Base-by-base conservation (phyloP, 2,888 invertebrate genomes). In the Agrochola circellaris region DNA sequence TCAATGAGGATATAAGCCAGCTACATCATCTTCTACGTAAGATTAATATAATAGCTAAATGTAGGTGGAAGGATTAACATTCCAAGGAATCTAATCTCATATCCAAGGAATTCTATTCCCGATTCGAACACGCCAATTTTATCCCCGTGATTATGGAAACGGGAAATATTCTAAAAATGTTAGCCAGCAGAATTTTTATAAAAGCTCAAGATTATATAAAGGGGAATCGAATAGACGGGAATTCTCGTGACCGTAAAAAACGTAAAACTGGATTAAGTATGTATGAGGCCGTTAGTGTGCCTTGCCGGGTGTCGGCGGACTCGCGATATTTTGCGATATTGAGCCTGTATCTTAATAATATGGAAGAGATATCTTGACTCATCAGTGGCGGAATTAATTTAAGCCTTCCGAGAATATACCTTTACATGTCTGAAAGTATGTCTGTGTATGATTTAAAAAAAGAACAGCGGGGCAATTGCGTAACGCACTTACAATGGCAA, bases 201-300 rank as follows among this genome's bases (percentile, higher is more conserved):
- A 30, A 60, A 30, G 30, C 66, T 62, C 26, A 13, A 80, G 72
- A 81, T 45, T 15, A 45, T 77, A 74, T 77, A 60, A 60, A 61
- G 62, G 62, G 56, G 77, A 76, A 70, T 87, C 79, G 60, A 82
- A 82, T 82, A 81, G 66, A 81, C 75, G 69, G 54, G 71, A 79
- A 85, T 87, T 83, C 80, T 73, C 54, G 70, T 79, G 75, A 82
- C 81, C 79, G 80, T 83, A 86, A 88, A 88, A 88, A 84, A 86
- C 79, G 85, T 84, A 77, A 82, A 89, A 88, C 81, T 86, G 85
- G 85, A 89, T 92, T 90, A 91, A 88, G 87, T 88, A 92, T 92
- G 90, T 89, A 92, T 91, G 88, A 91, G 85, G 81, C 85, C 89
- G 90, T 92, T 90, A 91, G 89, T 86, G 82, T 64, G 72, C 74